These are phyloP conservation scores for Criorhina ranunculi DNA, from an alignment of 2,888 invertebrate genomes.

Conservation along the genomic window DNA sequence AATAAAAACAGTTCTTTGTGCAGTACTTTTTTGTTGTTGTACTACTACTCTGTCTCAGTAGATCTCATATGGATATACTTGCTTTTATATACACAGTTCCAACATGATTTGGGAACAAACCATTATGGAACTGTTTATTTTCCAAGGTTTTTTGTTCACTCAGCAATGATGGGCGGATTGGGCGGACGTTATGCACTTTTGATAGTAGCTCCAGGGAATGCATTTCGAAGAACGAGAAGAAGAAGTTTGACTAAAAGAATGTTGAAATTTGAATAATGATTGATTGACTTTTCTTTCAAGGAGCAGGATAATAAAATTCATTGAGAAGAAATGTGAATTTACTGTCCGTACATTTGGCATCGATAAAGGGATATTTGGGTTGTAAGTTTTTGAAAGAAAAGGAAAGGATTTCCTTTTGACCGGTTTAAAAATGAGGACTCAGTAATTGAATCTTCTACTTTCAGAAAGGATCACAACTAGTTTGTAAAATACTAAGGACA, in stretches of 20 bases:
- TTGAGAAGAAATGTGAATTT: slow-evolving; percentile 67
- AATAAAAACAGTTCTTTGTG: slow-evolving; percentile 62
- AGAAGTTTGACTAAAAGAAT: slow-evolving; percentile 61
- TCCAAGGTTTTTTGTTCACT: slow-evolving; percentile 58
- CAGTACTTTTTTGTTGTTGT: slow-evolving; percentile 13
- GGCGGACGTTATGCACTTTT: slow-evolving; percentile 45
- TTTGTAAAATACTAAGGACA: no score
- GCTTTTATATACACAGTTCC: slow-evolving; percentile 37
- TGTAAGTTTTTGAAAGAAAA: neutral
- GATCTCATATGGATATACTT: slow-evolving; percentile 28
- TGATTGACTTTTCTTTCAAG: slow-evolving; percentile 74
- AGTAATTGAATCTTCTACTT: slow-evolving; percentile 7
- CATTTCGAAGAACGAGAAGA: slow-evolving; percentile 50
- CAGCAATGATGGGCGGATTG: slow-evolving; percentile 15
- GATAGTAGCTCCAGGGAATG: slow-evolving; percentile 56
- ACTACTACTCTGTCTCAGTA: slow-evolving; percentile 8
- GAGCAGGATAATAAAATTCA: slow-evolving; percentile 68
- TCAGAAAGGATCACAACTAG: no score
- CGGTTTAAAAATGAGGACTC: neutral
- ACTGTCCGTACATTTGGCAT: slow-evolving; percentile 39
- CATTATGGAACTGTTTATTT: slow-evolving; percentile 76
- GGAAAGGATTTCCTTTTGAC: slow-evolving; percentile 1
- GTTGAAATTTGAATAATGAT: slow-evolving; percentile 75
- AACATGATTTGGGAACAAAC: slow-evolving; percentile 63
- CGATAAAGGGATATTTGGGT: slow-evolving; percentile 4